Evolutionary conservation across 1,140 invertebrate genomes (phyloP), one percentile per base, ranked within the genome.

Genomic region (Bilobella aurantiaca): DNA sequence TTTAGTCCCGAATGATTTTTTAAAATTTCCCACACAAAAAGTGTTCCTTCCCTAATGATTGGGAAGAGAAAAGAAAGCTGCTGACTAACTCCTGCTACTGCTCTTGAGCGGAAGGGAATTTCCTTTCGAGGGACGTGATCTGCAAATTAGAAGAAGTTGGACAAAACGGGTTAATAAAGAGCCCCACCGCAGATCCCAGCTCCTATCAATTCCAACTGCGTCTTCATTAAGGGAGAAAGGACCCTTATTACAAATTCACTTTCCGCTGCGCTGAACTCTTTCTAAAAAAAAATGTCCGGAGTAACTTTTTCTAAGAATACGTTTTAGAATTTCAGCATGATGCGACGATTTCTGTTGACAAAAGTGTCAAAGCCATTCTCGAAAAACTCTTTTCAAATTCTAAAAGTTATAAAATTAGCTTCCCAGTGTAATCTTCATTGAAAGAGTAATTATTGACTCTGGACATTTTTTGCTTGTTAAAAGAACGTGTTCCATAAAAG

Each of bases 81-180:
- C 63, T 65, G 63, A 69, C 58, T 62, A 65, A 69, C 61, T 37
- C 53, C 32, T 57, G 53, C 31, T 47, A 68, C 64, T 60, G 66
- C 37, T 58, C n/a, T 30, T 18, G 21, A 31, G 31, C 5, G 18
- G n/a, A 46, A 8, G 25, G 25, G 12, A 30, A 2, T 1, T 21
- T 46, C 18, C 23, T 37, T 56, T 30, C 3, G 18, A 16, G 57
- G 32, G 47, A 68, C 66, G 66, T 68, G 69, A 70, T 70, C 66
- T 65, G 69, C 69, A 61, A 70, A 70, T 70, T 68, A 70, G 63
- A 42, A 42, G n/a, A 65, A 31, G 23, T 29, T 29, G 57, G 30
- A 29, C 27, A 58, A 28, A 31, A 58, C 57, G 30, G 3, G 57
- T 29, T 31, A 58, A 28, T 23, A 61, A 49, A 62, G 37, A 46